Percentiles rank a stretch among this genome's conserved stretches.
Evolutionary conservation across 2,888 invertebrate genomes (phyloP).

Genomic region (Eupithecia vulgata): DNA sequence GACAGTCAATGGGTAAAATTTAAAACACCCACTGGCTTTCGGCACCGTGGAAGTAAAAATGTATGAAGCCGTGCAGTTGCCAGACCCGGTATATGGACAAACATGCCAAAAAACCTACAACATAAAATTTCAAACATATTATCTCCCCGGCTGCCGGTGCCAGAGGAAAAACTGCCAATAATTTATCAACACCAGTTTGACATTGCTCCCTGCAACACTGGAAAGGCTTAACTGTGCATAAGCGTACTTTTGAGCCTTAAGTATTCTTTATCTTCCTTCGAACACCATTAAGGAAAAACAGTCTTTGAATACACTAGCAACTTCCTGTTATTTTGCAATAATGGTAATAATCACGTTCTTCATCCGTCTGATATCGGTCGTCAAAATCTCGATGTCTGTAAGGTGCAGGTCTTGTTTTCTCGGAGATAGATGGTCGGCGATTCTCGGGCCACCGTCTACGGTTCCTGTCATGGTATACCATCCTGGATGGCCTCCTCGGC

Average conservation of each 20-base stretch:
- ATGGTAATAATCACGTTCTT: conserved; percentile 57
- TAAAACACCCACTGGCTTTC: not conserved
- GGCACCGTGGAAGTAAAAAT: not conserved
- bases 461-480: conserved; percentile 67
- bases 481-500: conserved; percentile 64
- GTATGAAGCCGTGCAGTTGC: not conserved
- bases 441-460: conserved; percentile 64
- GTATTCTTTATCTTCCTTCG: not conserved
- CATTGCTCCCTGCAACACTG: not conserved
- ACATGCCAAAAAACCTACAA: not conserved
- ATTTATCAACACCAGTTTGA: not conserved
- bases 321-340: conserved; percentile 69
- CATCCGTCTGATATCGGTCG: conserved; percentile 53
- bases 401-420: conserved; percentile 22
- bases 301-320: conserved; percentile 52
- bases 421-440: conserved; percentile 43
- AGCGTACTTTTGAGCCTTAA: not conserved
- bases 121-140: not conserved
- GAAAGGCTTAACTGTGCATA: not conserved
- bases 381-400: conserved; percentile 55
- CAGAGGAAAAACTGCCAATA: not conserved
- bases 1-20: not conserved
- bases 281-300: not conserved
- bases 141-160: not conserved
- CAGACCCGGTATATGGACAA: not conserved